Base-by-base conservation (phyloP, 2,797 vertebrate genomes). In the Bovichtus diacanthus region DNA sequence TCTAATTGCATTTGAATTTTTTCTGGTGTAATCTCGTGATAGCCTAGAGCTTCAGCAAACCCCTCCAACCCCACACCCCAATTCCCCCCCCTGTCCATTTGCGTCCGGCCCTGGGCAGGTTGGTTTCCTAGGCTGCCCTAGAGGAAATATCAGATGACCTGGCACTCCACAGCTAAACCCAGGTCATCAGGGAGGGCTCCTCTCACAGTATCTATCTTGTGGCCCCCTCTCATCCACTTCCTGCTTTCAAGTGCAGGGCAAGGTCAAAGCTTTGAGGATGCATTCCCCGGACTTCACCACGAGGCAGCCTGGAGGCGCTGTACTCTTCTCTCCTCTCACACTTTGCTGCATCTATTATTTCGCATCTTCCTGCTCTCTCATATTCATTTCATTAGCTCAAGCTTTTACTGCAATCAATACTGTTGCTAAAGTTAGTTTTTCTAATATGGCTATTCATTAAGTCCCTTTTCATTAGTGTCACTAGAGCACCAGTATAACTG, bases 91-190 rank as follows among this genome's bases (percentile, higher is more conserved):
- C 82, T 86, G 88, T 93, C 92, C 93, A 94, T 95, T 95, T 94
- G 90, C 83, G 90, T 90, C 88, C 80, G 66, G 87, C 86, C 81
- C 78, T 77, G 74, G 86, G 88, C 90, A 93, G 93, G 91, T 94
- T 91, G 81, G 88, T 94, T 96, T 95, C 93, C 92, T 86, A 87
- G 92, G 91, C 90, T 91, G 91, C 91, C 94, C 95, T 94, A 93
- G 90, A 95, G 95, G 95, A 96, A 95, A 94, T 95, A 96, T 96
- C 94, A 87, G 87, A 94, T 95, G 93, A 94, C 94, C 94, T 90
- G 90, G 85, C 89, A 87, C 92, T 91, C 89, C 80, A 87, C 88
- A 87, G 87, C 84, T 85, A 93, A 92, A 91, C 88, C 88, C 89
- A 86, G 92, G 92, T 93, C 90, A 88, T 85, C 86, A 50, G 93